Conservation (phyloP, 2,888 invertebrate genomes). For the Caenorhabditis macrosperma region DNA sequence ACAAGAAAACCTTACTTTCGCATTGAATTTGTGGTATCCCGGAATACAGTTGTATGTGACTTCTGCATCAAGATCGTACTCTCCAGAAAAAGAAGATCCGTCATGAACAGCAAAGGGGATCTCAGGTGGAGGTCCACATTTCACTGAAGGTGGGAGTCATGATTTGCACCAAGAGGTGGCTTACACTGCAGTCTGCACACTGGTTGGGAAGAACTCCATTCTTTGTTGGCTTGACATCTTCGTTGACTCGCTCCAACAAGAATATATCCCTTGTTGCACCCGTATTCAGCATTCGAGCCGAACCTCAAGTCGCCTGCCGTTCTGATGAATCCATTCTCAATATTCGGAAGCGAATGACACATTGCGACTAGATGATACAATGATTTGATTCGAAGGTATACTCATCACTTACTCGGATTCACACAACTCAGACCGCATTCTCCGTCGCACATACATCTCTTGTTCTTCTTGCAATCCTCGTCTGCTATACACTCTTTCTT, state of each 20-base stretch:
- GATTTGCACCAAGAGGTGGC: too few species aligned
- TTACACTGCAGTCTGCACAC: constrained; percentile 79
- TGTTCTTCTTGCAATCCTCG: constrained; percentile 91
- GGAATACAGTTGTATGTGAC: constrained; percentile 89
- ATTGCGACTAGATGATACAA: constrained; percentile 79
- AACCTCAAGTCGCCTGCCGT: constrained; percentile 80
- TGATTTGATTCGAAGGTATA: background rate
- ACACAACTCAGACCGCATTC: constrained; percentile 96
- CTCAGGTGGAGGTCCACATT: constrained; percentile 82
- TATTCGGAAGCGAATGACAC: constrained; percentile 78
- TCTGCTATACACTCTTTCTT: constrained; percentile 87
- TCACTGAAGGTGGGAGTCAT: constrained; percentile 76
- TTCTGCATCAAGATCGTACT: constrained; percentile 78
- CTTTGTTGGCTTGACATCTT: constrained; percentile 82
- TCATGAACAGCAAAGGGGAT: constrained; percentile 84
- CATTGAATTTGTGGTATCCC: constrained; percentile 86
- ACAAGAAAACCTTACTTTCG: constrained; percentile 53
- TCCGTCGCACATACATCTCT: constrained; percentile 95
- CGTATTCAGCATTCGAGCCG: constrained; percentile 80
- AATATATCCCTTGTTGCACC: constrained; percentile 81
- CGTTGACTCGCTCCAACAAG: constrained; percentile 81
- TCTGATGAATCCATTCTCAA: constrained; percentile 80
- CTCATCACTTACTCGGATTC: constrained; percentile 87
- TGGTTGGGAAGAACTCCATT: constrained; percentile 82
- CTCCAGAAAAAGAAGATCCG: constrained; percentile 83